Base-by-base conservation (phyloP, 2,113 vertebrate genomes). In the Saccopteryx bilineata region DNA sequence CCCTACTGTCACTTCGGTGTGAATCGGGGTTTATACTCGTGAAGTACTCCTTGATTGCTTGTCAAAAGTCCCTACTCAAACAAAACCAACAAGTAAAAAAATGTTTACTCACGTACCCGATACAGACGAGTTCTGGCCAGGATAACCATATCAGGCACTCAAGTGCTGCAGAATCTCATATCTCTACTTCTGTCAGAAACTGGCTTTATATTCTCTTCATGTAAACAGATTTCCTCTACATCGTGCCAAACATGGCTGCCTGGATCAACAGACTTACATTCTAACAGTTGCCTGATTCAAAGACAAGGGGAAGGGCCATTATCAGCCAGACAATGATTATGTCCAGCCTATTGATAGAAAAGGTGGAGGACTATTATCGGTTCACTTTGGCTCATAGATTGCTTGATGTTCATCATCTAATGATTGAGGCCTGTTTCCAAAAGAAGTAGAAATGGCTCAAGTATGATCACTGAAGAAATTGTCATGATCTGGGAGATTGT, bases 11-110 rank as follows among this genome's bases (percentile, higher is more conserved):
- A 71, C 66, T 79, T 80, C 71, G 14, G 26, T 48, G 33, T 60
- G 63, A 83, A 87, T 17, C 58, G 72, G 65, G 46, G 31, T 74
- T 89, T 75, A 63, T 23, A n/a, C 7, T 82, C 26, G 61, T 58
- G 9, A 71, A 91, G 23, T 48, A 89, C 31, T 85, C 33, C 33
- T 85, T 75, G 15, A 78, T 28, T 93, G 23, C 23, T 80, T 76
- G 5, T 81, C 46, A 95, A 5, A 81, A 72, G 23, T 66, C 61
- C 6, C 66, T 58, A 50, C 18, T 91, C 60, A 66, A 87, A n/a
- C 5, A 60, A 72, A 84, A 85, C 39, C 84, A 91, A 56, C 48
- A 69, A 89, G 58, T 23, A 65, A 50, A 96, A 96, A 88, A 85
- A 5, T 19, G 48, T 14, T 60, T 5, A 31, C 26, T 71, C 48